A percentile compares a stretch with the other conserved stretches of the same genome.
phyloP scores from a whole-genome alignment of 2,113 vertebrate species.

The Bambusicola thoracicus region DNA sequence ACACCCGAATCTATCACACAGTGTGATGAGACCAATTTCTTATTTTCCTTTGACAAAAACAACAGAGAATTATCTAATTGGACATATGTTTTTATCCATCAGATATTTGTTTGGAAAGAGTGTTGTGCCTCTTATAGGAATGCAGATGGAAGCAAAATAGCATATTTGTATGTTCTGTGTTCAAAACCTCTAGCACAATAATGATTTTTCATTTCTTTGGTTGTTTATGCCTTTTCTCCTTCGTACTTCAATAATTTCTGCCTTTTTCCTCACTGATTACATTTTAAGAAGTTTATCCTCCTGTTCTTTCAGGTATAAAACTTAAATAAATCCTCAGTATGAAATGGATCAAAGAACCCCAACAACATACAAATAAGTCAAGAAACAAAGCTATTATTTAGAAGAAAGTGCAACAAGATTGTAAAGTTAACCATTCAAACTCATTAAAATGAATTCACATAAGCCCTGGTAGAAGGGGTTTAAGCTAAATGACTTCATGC shows the following conservation, averaged over 20 bases:
- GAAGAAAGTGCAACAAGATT: too few relatives aligned
- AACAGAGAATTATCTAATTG: background rate
- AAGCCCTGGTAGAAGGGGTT: background rate
- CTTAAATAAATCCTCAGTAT: background rate
- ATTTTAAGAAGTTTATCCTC: background rate
- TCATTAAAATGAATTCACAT: background rate
- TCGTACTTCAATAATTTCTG: background rate
- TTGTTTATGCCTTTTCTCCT: background rate
- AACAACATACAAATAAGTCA: background rate
- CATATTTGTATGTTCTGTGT: background rate
- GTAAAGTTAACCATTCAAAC: background rate
- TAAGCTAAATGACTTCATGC: background rate
- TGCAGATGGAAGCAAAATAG: background rate
- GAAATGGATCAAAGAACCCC: background rate
- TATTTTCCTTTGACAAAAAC: too few relatives aligned
- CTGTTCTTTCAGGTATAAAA: background rate
- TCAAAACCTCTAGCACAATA: background rate
- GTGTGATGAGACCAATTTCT: background rate
- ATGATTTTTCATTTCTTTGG: background rate
- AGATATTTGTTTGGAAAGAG: background rate
- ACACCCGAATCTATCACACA: background rate
- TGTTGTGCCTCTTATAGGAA: background rate
- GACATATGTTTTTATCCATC: background rate
- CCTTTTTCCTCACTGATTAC: too few relatives aligned
- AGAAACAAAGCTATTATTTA: background rate